Conservation (phyloP, 2,888 invertebrate genomes). For the Sipha maydis region DNA sequence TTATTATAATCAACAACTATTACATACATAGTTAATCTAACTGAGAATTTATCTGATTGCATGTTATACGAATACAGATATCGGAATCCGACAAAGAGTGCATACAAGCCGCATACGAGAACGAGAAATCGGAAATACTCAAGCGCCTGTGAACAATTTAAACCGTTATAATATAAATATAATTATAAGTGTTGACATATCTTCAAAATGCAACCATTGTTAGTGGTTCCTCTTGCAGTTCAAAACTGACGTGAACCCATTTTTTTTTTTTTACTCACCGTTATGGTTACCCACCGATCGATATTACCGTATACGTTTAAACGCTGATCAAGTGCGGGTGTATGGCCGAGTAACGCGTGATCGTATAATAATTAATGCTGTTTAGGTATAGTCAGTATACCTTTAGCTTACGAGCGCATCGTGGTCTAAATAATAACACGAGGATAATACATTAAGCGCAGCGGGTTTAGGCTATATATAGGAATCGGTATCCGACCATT, state of each 20-base stretch:
- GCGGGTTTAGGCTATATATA: constrained; percentile 8
- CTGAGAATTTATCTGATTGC: background rate
- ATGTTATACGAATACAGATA: background rate
- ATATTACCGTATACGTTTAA: no score
- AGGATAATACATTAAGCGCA: constrained; percentile 33
- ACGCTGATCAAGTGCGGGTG: no score
- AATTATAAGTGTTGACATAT: no score
- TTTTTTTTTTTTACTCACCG: no score
- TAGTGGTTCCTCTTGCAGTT: no score
- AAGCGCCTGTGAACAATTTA: background rate
- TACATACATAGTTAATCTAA: no score
- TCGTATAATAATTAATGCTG: background rate
- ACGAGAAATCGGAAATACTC: background rate
- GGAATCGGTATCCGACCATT: constrained; percentile 7
- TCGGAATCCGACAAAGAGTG: background rate
- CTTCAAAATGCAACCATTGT: no score
- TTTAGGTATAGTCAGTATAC: background rate
- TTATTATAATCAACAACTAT: no score
- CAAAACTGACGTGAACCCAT: no score
- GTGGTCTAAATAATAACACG: constrained; percentile 8
- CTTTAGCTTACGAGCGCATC: background rate
- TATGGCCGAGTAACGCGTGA: background rate
- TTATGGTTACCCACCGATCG: no score
- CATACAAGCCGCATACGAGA: background rate
- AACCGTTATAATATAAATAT: no score